These are phyloP conservation scores for Ovibos moschatus DNA, from an alignment of 2,113 vertebrate species.

Conservation along the genomic window DNA sequence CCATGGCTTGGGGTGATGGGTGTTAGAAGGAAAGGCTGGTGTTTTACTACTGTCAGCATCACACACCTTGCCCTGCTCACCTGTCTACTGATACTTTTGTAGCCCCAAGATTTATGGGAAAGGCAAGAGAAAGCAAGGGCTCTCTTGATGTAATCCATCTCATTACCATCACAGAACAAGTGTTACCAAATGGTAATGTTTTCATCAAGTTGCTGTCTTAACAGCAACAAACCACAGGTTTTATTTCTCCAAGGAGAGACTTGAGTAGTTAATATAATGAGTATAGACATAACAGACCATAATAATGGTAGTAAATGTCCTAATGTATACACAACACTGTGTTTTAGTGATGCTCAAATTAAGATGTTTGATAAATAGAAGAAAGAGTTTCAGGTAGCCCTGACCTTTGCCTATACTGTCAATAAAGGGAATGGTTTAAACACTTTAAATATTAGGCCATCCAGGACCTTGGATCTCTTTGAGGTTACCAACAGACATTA, in stretches of 20 bases:
- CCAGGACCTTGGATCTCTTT: background rate
- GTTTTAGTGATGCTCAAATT: background rate
- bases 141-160: background rate
- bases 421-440: background rate
- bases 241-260: background rate
- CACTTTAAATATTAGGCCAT: background rate
- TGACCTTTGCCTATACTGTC: background rate
- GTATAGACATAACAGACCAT: background rate
- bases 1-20: background rate
- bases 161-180: background rate
- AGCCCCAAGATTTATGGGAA: background rate
- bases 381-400: background rate
- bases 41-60: rapidly evolving
- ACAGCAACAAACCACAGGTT: background rate
- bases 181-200: background rate
- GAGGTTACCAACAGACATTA: background rate
- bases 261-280: background rate
- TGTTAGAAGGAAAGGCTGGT: background rate
- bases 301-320: background rate
- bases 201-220: background rate
- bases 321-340: background rate
- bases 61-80: background rate
- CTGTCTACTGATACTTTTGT: background rate
- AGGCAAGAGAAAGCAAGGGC: background rate
- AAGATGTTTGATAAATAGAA: background rate